Base-by-base conservation (phyloP, 2,888 invertebrate genomes). In the Coremacera marginata region DNA sequence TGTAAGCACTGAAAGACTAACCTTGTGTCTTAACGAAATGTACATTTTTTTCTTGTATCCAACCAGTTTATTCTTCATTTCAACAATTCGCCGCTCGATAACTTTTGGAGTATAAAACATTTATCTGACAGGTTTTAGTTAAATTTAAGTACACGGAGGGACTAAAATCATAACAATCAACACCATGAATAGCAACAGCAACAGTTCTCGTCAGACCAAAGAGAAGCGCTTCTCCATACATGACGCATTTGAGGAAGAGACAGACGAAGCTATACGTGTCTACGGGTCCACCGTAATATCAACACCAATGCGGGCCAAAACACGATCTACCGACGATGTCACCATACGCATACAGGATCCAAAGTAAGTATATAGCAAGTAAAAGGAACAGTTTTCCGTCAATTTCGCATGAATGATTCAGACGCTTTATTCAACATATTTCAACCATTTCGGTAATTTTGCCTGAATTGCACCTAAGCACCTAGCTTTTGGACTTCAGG, bases 231-330 rank as follows among this genome's bases (percentile, higher is more conserved):
- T 95, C 90, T 94, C 94, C 71, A 95, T 95, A 84, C 95, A 95
- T 89, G 95, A 95, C 89, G 95, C 95, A 16, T 95, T 95, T 86
- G 95, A 95, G 86, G 95, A 95, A 87, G 95, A 95, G 87, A 94
- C 95, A 67, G 95, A 95, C 85, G 95, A 95, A 87, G 94, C 94
- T 75, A 93, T 95, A 84, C 93, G 94, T 86, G 94, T 95, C 67
- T 95, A 95, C 88, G 95, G 95, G 70, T 92, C 94, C 71, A 94
- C 94, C 70, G 93, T 93, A 80, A 93, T 94, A 88, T 92, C 93
- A 84, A 93, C 94, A 81, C 94, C 94, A 84, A 90, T 94, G 85
- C 91, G 91, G 82, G 91, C 91, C 74, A 90, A 91, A 85, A 90
- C 90, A 81, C 89, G 90, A 83, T 90, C 90, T 79, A 90, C 91